Base-by-base conservation (phyloP, 2,888 invertebrate genomes). In the Pyralis farinalis region DNA sequence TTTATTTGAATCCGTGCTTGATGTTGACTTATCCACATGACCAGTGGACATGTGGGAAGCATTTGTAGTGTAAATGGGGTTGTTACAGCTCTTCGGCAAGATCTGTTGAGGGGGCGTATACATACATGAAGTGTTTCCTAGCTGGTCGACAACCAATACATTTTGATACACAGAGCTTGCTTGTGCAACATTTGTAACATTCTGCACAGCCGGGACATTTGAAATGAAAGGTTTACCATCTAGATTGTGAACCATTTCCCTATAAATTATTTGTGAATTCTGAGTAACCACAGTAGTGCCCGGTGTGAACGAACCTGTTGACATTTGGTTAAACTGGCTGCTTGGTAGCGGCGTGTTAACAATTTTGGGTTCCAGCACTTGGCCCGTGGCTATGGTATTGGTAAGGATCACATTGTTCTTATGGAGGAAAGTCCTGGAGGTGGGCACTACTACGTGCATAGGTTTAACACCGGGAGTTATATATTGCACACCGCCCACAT, bases 131-230 rank as follows among this genome's bases (percentile, higher is more conserved):
- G 82, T 66, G 48, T 84, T 84, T 1, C 86, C 83, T 66, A 76
- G 85, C 43, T 83, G 88, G 49, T 88, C 87, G 9, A 88, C 73
- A 6, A 89, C 80, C 87, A 89, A 86, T 16, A 89, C 73, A 71
- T 88, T 89, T 47, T 87, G 88, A 58, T 87, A 88, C 71, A 87
- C 61, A 2, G 87, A 78, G 49, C 72, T 78, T 22, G 74, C 67
- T 53, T 83, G 84, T 34, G 83, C 63, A 25, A 82, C 67, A 63
- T 79, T 83, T 34, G 79, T 61, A 31, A 80, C 65, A 63, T 78
- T 84, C 37, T 84, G 65, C 0, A 79, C 71, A 29, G 81, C 57
- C 11, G 85, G 84, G 55, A 86, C 73, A 47, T 68, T 77, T 34
- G 85, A 72, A 43, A 86, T 70, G 47, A 82, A 86, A 8, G 78